phyloP scores from a whole-genome alignment of 2,888 invertebrate genomes.

The Drosophila falleni region DNA sequence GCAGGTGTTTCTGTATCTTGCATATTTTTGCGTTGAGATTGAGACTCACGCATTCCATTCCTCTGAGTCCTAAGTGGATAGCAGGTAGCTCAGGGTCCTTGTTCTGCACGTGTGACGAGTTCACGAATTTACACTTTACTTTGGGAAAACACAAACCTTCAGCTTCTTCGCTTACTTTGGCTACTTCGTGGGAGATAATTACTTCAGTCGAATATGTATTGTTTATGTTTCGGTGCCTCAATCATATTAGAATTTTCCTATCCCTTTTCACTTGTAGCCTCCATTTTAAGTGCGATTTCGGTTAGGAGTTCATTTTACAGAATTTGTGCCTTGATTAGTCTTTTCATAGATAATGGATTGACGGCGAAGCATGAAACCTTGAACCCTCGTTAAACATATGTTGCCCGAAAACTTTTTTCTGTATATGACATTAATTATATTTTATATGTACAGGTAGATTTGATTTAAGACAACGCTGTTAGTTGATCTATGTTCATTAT shows the following conservation, averaged over 20 bases:
- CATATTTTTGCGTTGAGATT: slow-evolving; percentile 35
- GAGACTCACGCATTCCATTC: slow-evolving; percentile 42
- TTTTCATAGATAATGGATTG: slow-evolving; percentile 58
- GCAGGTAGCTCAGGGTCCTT: slow-evolving; percentile 48
- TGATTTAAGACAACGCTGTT: background rate
- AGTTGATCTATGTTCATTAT: background rate
- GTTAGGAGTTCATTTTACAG: slow-evolving; percentile 41
- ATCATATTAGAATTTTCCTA: slow-evolving; percentile 41
- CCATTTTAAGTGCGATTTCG: slow-evolving; percentile 60
- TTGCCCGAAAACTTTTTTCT: slow-evolving; percentile 54
- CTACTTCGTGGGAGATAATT: slow-evolving; percentile 76
- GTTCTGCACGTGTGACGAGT: slow-evolving; percentile 59
- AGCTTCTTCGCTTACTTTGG: slow-evolving; percentile 28
- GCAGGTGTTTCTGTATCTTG: slow-evolving; percentile 70
- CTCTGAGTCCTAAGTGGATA: slow-evolving; percentile 18
- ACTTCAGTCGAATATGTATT: slow-evolving; percentile 63
- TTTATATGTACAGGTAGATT: slow-evolving; percentile 47
- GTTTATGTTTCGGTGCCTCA: slow-evolving; percentile 51
- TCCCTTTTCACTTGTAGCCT: slow-evolving; percentile 40
- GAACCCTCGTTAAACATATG: slow-evolving; percentile 84
- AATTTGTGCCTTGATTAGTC: slow-evolving; percentile 68
- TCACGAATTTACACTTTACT: slow-evolving; percentile 40
- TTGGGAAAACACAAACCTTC: slow-evolving; percentile 47
- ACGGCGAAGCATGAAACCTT: slow-evolving; percentile 63
- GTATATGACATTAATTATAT: slow-evolving; percentile 44